Percentiles rank a stretch among this genome's conserved stretches.
These are phyloP conservation scores for Pediacus dermestoides DNA, from an alignment of 2,888 invertebrate species.

Conservation along the genomic window DNA sequence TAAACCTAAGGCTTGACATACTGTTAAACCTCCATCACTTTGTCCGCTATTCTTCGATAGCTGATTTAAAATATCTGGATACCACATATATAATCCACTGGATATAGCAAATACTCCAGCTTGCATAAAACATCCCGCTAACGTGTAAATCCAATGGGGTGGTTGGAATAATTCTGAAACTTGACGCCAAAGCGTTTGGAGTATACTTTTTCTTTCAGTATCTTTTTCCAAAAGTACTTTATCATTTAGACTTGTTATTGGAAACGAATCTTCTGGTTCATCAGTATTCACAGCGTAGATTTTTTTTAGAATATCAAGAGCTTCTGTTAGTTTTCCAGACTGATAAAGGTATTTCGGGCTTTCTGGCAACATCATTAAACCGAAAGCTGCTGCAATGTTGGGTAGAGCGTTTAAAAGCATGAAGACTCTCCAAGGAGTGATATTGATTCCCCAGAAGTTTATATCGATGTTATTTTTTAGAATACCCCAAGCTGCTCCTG, in stretches of 20 bases:
- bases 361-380: conserved; percentile 28
- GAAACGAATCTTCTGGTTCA: conserved; percentile 23
- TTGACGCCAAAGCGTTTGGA: conserved; percentile 24
- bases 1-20: conserved; percentile 31
- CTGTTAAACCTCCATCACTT: conserved; percentile 21
- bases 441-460: conserved; percentile 16
- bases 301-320: conserved; percentile 25
- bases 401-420: conserved; percentile 26
- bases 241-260: conserved; percentile 23
- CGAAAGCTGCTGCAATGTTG: conserved; percentile 23
- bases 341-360: conserved; percentile 32
- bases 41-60: conserved; percentile 22
- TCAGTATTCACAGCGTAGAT: conserved; percentile 34
- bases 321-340: conserved; percentile 23
- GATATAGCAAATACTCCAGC: conserved; percentile 32
- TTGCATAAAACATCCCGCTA: conserved; percentile 30
- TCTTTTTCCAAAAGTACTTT: conserved; percentile 12
- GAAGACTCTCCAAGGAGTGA: conserved; percentile 30
- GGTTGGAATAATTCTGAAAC: conserved; percentile 26
- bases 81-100: conserved; percentile 36
- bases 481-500: conserved; percentile 25
- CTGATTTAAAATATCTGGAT: conserved; percentile 35
- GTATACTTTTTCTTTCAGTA: conserved; percentile 13
- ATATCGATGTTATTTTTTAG: conserved; percentile 20
- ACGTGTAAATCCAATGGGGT: conserved; percentile 26